Percentiles rank a stretch among this genome's conserved stretches.
Conservation (phyloP, 2,113 vertebrate species). For the Peucedramus taeniatus region DNA sequence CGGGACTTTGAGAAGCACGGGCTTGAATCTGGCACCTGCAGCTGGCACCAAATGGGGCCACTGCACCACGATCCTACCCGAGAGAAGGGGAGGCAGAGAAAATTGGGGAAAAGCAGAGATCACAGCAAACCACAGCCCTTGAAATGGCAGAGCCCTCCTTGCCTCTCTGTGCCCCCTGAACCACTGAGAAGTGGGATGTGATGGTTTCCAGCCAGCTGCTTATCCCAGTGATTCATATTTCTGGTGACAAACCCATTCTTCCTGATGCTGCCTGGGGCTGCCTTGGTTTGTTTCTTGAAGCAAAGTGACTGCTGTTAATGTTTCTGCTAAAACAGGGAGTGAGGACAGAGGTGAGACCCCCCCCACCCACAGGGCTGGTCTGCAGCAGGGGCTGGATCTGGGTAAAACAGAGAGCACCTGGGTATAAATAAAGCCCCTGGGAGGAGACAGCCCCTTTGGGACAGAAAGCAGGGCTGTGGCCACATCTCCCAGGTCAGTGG, state of each 20-base stretch:
- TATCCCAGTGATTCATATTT: background rate
- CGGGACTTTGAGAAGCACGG: background rate
- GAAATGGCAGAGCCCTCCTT: background rate
- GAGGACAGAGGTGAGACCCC: background rate
- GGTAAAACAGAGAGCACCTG: background rate
- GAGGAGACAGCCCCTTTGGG: fast-evolving
- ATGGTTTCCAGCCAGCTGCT: background rate
- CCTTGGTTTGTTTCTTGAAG: background rate
- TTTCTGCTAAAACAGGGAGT: background rate
- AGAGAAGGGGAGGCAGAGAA: background rate
- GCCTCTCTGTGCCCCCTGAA: no score
- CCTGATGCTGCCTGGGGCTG: background rate
- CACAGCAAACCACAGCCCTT: background rate
- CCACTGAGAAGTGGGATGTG: background rate
- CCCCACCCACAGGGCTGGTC: background rate
- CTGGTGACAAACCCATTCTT: background rate
- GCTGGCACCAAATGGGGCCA: background rate
- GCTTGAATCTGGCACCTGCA: background rate
- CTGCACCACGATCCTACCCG: fast-evolving
- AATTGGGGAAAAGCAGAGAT: background rate
- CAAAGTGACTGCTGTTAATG: background rate
- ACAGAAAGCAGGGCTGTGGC: background rate
- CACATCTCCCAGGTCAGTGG: background rate
- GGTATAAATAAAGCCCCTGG: background rate
- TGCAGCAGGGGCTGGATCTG: background rate